Percentiles rank a stretch among this genome's conserved stretches.
Evolutionary conservation across 2,113 vertebrate genomes (phyloP).

Genomic region (Taxidea taxus): DNA sequence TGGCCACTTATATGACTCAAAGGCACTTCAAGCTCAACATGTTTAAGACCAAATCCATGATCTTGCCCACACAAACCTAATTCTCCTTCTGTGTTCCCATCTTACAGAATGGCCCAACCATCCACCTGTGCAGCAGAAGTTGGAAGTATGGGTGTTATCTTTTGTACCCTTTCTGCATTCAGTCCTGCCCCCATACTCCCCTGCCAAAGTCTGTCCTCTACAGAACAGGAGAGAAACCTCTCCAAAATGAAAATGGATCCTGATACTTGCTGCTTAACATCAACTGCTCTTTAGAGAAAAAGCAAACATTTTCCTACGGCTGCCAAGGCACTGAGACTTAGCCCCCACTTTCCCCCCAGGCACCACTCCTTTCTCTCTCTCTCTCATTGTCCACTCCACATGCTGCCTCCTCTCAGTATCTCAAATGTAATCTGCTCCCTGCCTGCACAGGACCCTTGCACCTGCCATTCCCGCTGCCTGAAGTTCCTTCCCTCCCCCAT

Average conservation of each 20-base stretch:
- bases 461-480: not conserved
- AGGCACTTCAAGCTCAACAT: not conserved
- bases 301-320: not conserved
- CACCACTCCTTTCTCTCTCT: not conserved
- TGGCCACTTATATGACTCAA: not conserved
- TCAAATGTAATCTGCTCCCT: not conserved
- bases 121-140: not conserved
- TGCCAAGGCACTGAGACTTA: not conserved
- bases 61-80: not conserved
- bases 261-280: conserved; percentile 15
- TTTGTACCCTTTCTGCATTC: not conserved
- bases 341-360: not conserved
- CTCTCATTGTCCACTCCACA: not conserved
- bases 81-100: not conserved
- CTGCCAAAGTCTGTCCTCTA: not conserved
- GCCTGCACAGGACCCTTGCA: not conserved
- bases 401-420: not conserved
- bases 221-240: not conserved
- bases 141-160: not conserved
- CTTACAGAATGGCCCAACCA: not conserved
- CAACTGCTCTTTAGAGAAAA: not conserved
- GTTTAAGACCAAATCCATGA: not conserved
- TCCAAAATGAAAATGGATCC: not conserved
- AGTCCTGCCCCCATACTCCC: not conserved
- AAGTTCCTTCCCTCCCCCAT: not conserved